Percentiles rank a stretch among this genome's conserved stretches.
Evolutionary conservation across 2,888 invertebrate genomes (phyloP).

Genomic region (Cerceris ruficornis): DNA sequence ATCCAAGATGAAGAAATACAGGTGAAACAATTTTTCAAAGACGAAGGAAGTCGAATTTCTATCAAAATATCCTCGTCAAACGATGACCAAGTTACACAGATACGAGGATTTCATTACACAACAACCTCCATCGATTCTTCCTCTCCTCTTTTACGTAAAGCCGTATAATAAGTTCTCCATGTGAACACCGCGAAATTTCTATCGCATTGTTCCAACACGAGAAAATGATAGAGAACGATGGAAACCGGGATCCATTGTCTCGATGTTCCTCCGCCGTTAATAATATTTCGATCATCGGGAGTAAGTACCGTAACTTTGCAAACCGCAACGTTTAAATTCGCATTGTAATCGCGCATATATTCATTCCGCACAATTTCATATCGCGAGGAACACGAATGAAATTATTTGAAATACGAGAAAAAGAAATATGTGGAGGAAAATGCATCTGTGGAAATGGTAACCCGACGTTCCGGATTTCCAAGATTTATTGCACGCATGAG

Average conservation of each 20-base stretch:
- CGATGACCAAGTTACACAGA: neutral
- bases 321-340: neutral
- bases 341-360: neutral
- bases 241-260: neutral
- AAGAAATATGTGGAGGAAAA: too few species aligned
- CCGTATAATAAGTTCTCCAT: neutral
- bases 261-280: neutral
- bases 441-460: too few species aligned
- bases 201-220: neutral
- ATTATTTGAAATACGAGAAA: too few species aligned
- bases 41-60: too few species aligned
- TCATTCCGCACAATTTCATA: neutral
- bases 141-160: constrained; percentile 3
- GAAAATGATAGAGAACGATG: neutral
- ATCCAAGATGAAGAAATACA: too few species aligned
- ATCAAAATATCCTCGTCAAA: neutral
- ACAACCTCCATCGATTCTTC: neutral
- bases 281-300: neutral
- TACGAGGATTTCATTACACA: neutral
- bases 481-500: too few species aligned
- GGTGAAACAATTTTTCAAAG: too few species aligned
- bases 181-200: neutral
- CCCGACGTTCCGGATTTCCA: too few species aligned
- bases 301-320: neutral
- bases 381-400: neutral